Evolutionary conservation across 2,888 invertebrate species (phyloP).

Genomic region (Lapara coniferarum): DNA sequence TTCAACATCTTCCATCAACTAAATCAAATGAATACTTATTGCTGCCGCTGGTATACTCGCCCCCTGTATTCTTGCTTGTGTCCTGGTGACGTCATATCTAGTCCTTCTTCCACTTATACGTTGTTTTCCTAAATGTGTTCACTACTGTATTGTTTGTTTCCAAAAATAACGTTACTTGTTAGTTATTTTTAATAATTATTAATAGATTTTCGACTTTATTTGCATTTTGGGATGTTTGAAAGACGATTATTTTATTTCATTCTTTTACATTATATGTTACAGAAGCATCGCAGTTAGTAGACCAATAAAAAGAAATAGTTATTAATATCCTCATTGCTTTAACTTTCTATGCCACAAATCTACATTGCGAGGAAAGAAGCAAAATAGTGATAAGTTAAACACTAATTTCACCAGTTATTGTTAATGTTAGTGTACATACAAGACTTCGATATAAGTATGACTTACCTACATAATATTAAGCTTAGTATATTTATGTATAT

Average conservation of each 20-base stretch:
- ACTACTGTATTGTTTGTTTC: constrained; percentile 6
- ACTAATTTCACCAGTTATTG: background rate
- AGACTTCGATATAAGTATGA: background rate
- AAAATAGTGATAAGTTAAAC: too few relatives aligned
- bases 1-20: background rate
- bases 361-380: too few relatives aligned
- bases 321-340: too few relatives aligned
- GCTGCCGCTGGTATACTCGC: too few relatives aligned
- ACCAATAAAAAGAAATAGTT: too few relatives aligned
- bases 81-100: constrained; percentile 14
- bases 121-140: constrained; percentile 26
- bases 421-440: background rate
- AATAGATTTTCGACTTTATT: background rate
- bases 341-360: too few relatives aligned
- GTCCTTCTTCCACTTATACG: constrained; percentile 12
- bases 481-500: too few relatives aligned
- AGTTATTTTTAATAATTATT: background rate
- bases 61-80: background rate
- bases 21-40: background rate
- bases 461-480: background rate
- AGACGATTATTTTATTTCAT: too few relatives aligned
- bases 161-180: constrained; percentile 1
- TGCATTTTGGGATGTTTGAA: too few relatives aligned
- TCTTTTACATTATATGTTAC: too few relatives aligned
- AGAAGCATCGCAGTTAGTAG: too few relatives aligned